These are phyloP conservation scores for Oncopodura yosiiana DNA, from an alignment of 1,140 invertebrate species.

Conservation along the genomic window DNA sequence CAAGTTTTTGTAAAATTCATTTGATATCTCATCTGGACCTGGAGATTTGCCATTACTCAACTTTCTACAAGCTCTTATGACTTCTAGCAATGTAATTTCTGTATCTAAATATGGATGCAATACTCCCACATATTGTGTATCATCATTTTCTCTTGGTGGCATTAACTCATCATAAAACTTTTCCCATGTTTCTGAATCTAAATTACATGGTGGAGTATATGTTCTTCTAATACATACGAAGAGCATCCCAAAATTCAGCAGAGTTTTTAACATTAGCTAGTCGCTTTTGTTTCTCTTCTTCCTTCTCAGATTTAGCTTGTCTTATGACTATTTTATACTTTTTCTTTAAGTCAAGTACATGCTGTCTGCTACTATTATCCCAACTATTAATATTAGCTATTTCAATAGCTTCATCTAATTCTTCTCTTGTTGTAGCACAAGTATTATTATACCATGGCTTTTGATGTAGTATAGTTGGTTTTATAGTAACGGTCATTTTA, in stretches of 20 bases:
- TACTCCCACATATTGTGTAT: neutral
- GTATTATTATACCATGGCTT: too few relatives aligned
- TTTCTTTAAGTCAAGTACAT: too few relatives aligned
- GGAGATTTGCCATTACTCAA: slow-evolving; percentile 34
- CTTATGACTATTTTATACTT: too few relatives aligned
- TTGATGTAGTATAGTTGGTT: too few relatives aligned
- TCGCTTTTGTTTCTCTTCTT: too few relatives aligned
- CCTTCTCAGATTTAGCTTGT: too few relatives aligned
- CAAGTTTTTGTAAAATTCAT: slow-evolving; percentile 38
- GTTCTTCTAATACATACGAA: neutral
- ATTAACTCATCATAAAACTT: neutral
- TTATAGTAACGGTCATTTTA: too few relatives aligned
- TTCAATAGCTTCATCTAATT: too few relatives aligned
- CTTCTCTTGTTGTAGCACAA: too few relatives aligned
- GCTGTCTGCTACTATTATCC: too few relatives aligned
- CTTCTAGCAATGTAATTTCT: neutral
- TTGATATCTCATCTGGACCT: slow-evolving; percentile 37
- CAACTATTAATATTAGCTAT: too few relatives aligned
- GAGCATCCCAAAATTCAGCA: neutral
- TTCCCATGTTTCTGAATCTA: neutral
- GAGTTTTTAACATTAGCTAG: too few relatives aligned
- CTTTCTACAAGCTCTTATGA: neutral
- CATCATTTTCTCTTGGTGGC: neutral
- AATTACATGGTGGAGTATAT: neutral
- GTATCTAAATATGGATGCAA: neutral